phyloP scores from a whole-genome alignment of 2,113 vertebrate species.

The Eurystomus gularis region DNA sequence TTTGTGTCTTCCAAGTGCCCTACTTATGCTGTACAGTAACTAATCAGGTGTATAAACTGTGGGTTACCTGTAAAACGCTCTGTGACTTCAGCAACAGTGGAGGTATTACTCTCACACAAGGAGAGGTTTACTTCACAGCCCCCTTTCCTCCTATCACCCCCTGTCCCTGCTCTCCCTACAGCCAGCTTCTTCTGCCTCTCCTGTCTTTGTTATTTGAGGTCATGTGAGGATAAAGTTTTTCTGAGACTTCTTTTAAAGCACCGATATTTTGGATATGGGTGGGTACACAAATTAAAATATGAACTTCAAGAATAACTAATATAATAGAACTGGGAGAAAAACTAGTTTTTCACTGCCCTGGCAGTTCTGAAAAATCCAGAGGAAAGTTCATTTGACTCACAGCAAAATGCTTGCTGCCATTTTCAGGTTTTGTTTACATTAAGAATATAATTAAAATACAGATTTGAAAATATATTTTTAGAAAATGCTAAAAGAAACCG shows the following conservation, averaged over 20 bases:
- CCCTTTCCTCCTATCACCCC: not conserved
- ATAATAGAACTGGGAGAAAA: not conserved
- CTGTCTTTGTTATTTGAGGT: not conserved
- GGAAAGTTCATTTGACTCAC: not conserved
- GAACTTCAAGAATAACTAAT: not conserved
- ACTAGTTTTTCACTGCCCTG: not conserved
- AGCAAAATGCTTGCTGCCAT: not conserved
- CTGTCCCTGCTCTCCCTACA: not conserved
- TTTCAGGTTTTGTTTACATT: not conserved
- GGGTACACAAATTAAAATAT: not conserved
- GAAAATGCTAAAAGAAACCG: not conserved
- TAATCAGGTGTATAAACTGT: not conserved
- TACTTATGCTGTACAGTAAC: not conserved
- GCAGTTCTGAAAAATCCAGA: not conserved
- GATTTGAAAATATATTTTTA: not conserved
- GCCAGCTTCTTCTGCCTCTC: not conserved
- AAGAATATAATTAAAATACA: not conserved
- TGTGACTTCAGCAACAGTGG: not conserved
- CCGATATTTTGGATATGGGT: not conserved
- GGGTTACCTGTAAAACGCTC: not conserved
- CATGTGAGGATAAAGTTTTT: not conserved
- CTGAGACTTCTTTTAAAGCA: not conserved
- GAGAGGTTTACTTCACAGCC: not conserved
- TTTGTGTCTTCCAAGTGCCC: not conserved
- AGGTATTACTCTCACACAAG: not conserved